Evolutionary conservation across 2,113 vertebrate genomes (phyloP), one percentile per base, ranked within the genome.

Genomic region (Sprattus sprattus): DNA sequence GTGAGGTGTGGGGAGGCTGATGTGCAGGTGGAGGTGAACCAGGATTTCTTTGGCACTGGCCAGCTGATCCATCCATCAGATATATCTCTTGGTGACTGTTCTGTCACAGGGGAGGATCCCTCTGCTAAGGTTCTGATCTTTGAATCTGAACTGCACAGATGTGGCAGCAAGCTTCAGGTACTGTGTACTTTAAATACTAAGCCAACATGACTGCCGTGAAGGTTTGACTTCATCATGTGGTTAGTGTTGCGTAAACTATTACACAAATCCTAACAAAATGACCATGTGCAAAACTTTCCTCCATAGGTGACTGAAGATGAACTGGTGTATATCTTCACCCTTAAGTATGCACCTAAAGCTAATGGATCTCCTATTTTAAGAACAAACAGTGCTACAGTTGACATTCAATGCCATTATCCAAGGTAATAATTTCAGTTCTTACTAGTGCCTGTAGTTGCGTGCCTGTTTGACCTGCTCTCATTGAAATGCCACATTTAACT

Each of bases 361-460:
- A 49, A 13, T 22, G 54, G 11, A 15, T 45, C n/a, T 46, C 60
- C 86, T 25, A 85, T 90, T 82, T 3, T 82, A 32, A 82, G 86
- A 32, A 60, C 50, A 13, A 82, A 18, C 28, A 22, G 54, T 52
- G 86, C 86, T 45, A 57, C 45, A 16, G 60, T 89, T 28, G 0
- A 47, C 32, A 83, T 88, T 82, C 81, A 89, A 60, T 88, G 86
- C 50, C 85, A 83, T 80, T 90, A 89, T 28, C 20, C 78, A 50
- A 89, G 85, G 89, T 89, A 32, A 85, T 50, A 25, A 47, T 46
- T 57, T 7, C 49, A 6, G 0, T 81, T 64, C 11, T 44, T 83
- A 15, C 0, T 3, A 67, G n/a, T 67, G 9, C 1, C 64, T 2
- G 60, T 25, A 20, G 52, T 57, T 57, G 52, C 15, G 13, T 20